These are phyloP conservation scores for Sturnus vulgaris DNA, from an alignment of 2,113 vertebrate species.

Conservation along the genomic window DNA sequence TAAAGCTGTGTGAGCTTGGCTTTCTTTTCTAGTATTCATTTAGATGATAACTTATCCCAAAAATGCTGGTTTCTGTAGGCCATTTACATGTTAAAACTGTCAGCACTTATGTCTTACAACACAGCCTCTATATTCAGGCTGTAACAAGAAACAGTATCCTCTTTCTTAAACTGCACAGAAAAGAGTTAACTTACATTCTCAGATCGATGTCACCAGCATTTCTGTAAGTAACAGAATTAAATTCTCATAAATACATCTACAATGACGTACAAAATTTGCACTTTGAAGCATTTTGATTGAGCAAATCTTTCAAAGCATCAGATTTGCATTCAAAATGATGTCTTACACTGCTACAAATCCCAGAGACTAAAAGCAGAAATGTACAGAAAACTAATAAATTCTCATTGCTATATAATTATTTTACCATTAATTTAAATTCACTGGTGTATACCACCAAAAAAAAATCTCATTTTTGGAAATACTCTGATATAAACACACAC, in stretches of 20 bases:
- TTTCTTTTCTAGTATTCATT: background rate
- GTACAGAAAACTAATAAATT: background rate
- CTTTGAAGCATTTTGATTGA: slow-evolving; percentile 5
- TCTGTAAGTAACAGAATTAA: background rate
- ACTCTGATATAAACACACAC: background rate
- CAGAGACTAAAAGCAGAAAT: background rate
- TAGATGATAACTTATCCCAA: background rate
- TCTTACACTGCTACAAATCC: background rate
- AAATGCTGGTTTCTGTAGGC: background rate
- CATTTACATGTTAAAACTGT: background rate
- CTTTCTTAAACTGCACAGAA: background rate
- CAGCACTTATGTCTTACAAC: background rate
- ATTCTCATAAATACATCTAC: background rate
- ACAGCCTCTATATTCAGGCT: background rate
- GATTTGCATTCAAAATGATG: background rate
- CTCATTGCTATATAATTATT: background rate
- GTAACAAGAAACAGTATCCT: background rate
- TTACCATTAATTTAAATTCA: background rate
- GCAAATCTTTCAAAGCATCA: background rate
- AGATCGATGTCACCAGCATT: background rate
- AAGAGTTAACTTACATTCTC: slow-evolving; percentile 10
- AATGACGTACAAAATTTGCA: background rate
- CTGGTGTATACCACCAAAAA: background rate
- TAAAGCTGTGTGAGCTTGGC: background rate
- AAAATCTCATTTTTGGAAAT: background rate